A percentile compares a stretch with the other conserved stretches of the same genome.
These are phyloP conservation scores for Drosophila malerkotliana DNA, from an alignment of 1,140 invertebrate species.

Conservation along the genomic window DNA sequence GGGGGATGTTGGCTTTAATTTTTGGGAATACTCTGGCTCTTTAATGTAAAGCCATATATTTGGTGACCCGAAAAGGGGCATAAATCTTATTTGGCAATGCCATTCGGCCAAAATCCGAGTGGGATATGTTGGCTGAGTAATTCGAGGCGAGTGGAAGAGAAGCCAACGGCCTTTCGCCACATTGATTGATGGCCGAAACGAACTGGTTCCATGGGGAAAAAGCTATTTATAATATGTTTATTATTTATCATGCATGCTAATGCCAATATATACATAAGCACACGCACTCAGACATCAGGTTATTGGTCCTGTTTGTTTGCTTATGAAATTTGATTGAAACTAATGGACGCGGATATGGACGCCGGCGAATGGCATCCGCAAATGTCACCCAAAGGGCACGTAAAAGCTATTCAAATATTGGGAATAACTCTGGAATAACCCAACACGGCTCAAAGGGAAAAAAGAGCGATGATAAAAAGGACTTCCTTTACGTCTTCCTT, in stretches of 20 bases:
- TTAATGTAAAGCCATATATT: conserved; percentile 27
- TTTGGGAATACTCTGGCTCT: conserved; percentile 8
- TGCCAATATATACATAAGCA: conserved; percentile 43
- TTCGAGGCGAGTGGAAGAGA: conserved; percentile 33
- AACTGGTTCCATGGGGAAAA: conserved; percentile 40
- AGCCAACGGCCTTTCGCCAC: conserved; percentile 19
- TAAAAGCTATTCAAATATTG: conserved; percentile 51
- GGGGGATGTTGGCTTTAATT: conserved; percentile 18
- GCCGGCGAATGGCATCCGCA: conserved; percentile 33
- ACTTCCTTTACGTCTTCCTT: neutral
- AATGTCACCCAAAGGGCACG: conserved; percentile 55
- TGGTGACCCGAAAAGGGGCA: conserved; percentile 24
- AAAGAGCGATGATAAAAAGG: conserved; percentile 14
- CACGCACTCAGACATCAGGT: conserved; percentile 30
- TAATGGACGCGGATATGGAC: conserved; percentile 52
- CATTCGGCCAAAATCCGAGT: conserved; percentile 26
- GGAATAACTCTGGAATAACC: conserved; percentile 4
- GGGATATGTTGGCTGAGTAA: conserved; percentile 56
- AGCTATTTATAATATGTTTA: conserved; percentile 80
- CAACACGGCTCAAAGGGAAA: neutral
- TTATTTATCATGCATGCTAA: conserved; percentile 68
- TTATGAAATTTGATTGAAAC: conserved; percentile 76
- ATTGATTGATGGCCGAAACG: conserved; percentile 63
- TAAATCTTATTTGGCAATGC: conserved; percentile 47
- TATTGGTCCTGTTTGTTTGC: conserved; percentile 71